A percentile compares a stretch with the other conserved stretches of the same genome.
phyloP scores from a whole-genome alignment of 2,113 vertebrate genomes.

The Lathamus discolor region DNA sequence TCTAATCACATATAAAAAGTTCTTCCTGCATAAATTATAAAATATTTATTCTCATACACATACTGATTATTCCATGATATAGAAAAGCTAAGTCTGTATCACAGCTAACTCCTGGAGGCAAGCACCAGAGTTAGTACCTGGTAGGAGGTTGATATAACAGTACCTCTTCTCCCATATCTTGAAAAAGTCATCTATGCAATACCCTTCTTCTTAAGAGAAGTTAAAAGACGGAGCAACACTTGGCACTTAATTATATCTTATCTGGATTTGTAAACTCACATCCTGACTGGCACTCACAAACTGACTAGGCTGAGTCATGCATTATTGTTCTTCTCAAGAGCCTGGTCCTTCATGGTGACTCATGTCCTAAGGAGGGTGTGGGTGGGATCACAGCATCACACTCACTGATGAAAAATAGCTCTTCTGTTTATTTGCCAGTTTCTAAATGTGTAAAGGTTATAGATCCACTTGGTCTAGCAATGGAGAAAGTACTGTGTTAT shows the following conservation, averaged over 20 bases:
- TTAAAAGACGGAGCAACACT: background rate
- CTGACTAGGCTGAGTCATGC: background rate
- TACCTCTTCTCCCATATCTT: background rate
- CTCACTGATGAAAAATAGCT: background rate
- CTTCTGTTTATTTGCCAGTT: background rate
- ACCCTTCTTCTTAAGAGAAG: background rate
- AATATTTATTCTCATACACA: background rate
- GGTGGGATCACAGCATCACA: background rate
- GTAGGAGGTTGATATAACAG: rapidly evolving
- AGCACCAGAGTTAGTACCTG: background rate
- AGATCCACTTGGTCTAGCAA: background rate
- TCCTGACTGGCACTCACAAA: background rate
- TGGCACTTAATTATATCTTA: background rate
- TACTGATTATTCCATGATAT: background rate
- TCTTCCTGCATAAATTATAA: background rate
- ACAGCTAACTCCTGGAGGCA: background rate
- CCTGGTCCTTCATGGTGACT: background rate
- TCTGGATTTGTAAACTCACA: background rate
- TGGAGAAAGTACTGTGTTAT: background rate
- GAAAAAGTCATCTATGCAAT: background rate
- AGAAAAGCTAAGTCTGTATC: background rate
- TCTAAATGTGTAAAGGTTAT: background rate
- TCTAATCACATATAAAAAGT: background rate
- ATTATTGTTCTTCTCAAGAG: background rate
- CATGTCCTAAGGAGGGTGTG: background rate